A percentile compares a stretch with the other conserved stretches of the same genome.
Evolutionary conservation across 2,797 vertebrate species (phyloP).

Genomic region (Hyperoplus lanceolatus): DNA sequence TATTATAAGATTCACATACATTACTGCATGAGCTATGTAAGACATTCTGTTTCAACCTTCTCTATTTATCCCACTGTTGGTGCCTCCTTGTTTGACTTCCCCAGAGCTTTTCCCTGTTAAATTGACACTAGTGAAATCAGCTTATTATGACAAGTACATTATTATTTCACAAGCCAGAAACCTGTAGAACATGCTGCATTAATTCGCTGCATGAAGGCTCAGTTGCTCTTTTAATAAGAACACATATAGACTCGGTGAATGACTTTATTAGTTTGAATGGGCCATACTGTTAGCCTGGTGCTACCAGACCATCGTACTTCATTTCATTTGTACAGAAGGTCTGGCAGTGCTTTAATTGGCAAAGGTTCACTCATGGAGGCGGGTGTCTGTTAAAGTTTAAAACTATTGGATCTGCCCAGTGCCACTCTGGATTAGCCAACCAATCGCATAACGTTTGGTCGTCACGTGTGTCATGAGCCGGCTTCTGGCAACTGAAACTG

Average conservation of each 20-base stretch:
- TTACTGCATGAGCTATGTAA: no score
- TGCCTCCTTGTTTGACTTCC: conserved; percentile 6
- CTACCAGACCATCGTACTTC: no score
- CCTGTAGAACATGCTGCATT: background rate
- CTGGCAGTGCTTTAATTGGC: no score
- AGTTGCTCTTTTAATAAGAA: background rate
- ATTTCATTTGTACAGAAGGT: no score
- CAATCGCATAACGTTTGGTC: no score
- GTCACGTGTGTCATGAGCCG: no score
- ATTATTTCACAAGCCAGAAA: background rate
- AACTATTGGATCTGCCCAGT: no score
- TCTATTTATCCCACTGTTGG: background rate
- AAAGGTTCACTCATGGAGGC: no score
- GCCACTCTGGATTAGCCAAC: no score
- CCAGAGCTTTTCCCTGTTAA: background rate
- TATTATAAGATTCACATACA: no score
- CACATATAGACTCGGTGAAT: background rate
- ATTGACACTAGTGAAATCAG: conserved; percentile 1
- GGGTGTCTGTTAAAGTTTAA: no score
- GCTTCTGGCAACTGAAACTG: no score
- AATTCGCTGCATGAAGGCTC: background rate
- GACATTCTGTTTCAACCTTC: background rate
- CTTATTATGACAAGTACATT: background rate
- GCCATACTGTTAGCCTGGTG: background rate
- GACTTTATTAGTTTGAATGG: background rate